Conservation (phyloP, 2,888 invertebrate species). For the Blera fallax region DNA sequence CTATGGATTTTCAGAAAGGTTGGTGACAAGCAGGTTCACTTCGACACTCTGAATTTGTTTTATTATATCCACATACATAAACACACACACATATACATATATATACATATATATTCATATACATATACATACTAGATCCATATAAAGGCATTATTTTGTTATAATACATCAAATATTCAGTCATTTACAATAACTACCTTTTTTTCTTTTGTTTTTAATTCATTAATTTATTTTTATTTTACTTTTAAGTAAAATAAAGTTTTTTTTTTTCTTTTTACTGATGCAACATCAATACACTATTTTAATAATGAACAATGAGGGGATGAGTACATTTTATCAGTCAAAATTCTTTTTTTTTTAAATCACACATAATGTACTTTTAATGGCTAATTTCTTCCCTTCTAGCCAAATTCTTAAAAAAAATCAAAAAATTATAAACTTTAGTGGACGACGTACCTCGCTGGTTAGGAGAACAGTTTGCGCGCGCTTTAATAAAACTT, state of each 20-base stretch:
- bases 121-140: conserved; percentile 27
- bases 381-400: background rate
- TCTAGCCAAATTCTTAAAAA: background rate
- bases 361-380: conserved; percentile 56
- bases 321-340: conserved; percentile 65
- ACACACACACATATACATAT: conserved; percentile 26
- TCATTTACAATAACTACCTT: conserved; percentile 59
- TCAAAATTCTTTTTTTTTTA: conserved; percentile 48
- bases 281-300: conserved; percentile 17
- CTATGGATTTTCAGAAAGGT: background rate
- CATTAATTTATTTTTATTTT: background rate
- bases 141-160: conserved; percentile 35
- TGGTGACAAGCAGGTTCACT: background rate
- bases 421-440: conserved; percentile 10
- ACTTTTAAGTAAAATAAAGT: conserved; percentile 15
- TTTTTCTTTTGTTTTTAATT: background rate
- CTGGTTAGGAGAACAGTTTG: conserved; percentile 7
- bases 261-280: background rate
- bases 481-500: conserved; percentile 5
- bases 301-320: conserved; percentile 42
- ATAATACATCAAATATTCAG: conserved; percentile 44
- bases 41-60: background rate
- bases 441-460: conserved; percentile 32
- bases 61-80: background rate
- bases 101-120: conserved; percentile 11